Conservation (phyloP, 2,888 invertebrate genomes). For the Megaustenia siamemsis region DNA sequence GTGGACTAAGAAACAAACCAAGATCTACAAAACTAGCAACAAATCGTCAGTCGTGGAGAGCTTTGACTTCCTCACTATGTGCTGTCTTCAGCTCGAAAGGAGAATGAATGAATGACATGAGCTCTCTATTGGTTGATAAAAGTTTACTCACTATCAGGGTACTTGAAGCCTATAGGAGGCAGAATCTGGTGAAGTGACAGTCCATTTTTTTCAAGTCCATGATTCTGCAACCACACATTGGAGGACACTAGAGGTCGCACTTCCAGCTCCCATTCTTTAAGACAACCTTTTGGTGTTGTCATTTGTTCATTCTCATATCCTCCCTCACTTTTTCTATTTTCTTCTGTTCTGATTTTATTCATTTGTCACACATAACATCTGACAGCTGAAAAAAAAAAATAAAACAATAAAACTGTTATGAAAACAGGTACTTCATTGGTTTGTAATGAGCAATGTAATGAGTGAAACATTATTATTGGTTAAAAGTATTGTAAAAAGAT, state of each 20-base stretch:
- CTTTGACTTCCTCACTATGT: too few species aligned
- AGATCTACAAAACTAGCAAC: too few species aligned
- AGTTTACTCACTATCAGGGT: slow-evolving; percentile 73
- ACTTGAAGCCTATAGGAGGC: slow-evolving; percentile 78
- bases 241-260: slow-evolving; percentile 74
- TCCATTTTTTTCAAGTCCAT: slow-evolving; percentile 76
- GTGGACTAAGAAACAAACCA: too few species aligned
- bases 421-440: too few species aligned
- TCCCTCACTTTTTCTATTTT: slow-evolving; percentile 50
- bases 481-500: too few species aligned
- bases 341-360: slow-evolving; percentile 56
- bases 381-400: slow-evolving; percentile 64
- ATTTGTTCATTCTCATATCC: slow-evolving; percentile 41
- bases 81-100: too few species aligned
- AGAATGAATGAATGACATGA: too few species aligned
- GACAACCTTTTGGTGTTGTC: slow-evolving; percentile 63
- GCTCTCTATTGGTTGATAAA: too few species aligned
- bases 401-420: too few species aligned
- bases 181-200: slow-evolving; percentile 75
- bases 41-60: too few species aligned
- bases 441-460: too few species aligned
- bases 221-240: slow-evolving; percentile 77
- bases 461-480: too few species aligned
- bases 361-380: slow-evolving; percentile 68
- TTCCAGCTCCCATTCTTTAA: slow-evolving; percentile 77